Percentiles rank a stretch among this genome's conserved stretches.
Conservation (phyloP, 2,888 invertebrate species). For the Papilio protenor region DNA sequence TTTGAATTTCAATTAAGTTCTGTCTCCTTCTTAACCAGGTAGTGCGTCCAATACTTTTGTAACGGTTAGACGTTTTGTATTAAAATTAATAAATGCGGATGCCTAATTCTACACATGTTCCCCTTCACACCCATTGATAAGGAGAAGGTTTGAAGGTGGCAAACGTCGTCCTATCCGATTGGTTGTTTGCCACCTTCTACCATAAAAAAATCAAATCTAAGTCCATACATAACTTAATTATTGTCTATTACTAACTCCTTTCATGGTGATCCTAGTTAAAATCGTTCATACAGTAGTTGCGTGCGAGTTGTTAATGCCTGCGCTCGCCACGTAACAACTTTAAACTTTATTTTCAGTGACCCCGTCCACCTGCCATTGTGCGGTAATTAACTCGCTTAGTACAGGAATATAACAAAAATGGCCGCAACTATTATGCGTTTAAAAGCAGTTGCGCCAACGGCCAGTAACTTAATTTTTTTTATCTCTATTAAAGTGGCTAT, state of each 20-base stretch:
- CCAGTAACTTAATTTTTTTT: too few relatives aligned
- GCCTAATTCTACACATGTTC: background rate
- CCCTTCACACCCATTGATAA: too few relatives aligned
- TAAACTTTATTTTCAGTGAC: conserved; percentile 36
- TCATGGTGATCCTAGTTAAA: conserved; percentile 35
- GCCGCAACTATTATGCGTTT: background rate
- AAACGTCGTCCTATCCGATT: too few relatives aligned
- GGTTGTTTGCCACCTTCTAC: too few relatives aligned
- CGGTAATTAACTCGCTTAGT: conserved; percentile 33
- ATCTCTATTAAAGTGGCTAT: too few relatives aligned
- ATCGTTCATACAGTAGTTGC: conserved; percentile 40
- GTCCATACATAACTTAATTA: background rate
- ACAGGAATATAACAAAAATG: conserved; percentile 35
- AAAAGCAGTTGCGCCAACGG: conserved; percentile 7
- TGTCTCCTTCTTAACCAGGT: background rate
- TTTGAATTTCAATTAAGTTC: background rate
- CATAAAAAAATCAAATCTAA: background rate
- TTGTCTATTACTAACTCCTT: background rate
- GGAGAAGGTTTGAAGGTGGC: too few relatives aligned
- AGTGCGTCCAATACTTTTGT: background rate
- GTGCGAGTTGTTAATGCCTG: conserved; percentile 33
- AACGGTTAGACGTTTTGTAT: too few relatives aligned
- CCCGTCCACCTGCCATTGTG: conserved; percentile 34
- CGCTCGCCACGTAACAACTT: conserved; percentile 31
- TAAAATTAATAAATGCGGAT: background rate